Conservation (phyloP, 2,113 vertebrate genomes). For the Poeciliopsis occidentalis region DNA sequence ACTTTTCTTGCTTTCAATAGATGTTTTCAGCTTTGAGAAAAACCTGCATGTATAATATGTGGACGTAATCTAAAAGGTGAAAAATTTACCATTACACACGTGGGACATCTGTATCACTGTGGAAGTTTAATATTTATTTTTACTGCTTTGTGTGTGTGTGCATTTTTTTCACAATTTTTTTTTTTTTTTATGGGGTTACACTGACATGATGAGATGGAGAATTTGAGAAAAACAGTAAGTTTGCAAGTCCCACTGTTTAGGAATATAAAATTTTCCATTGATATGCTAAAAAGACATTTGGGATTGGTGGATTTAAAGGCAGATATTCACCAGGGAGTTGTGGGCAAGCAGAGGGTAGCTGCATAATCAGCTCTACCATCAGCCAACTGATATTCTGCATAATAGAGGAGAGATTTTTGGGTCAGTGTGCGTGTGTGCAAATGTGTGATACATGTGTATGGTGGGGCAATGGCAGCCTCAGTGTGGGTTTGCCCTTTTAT, state of each 20-base stretch:
- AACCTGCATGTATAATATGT: constrained; percentile 24
- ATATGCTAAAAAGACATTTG: constrained; percentile 80
- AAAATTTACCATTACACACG: constrained; percentile 8
- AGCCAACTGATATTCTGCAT: constrained; percentile 79
- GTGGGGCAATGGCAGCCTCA: constrained; percentile 2
- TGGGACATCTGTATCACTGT: constrained; percentile 16
- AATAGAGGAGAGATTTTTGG: constrained; percentile 76
- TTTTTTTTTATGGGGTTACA: constrained; percentile 21
- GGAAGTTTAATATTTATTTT: constrained; percentile 23
- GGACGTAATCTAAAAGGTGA: constrained; percentile 9
- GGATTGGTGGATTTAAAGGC: constrained; percentile 72
- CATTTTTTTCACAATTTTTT: constrained; percentile 35
- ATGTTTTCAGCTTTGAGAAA: constrained; percentile 9
- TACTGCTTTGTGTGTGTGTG: constrained; percentile 5
- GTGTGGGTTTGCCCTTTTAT: constrained; percentile 58
- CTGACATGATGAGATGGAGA: constrained; percentile 50
- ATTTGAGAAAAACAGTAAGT: constrained; percentile 54
- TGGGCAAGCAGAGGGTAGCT: constrained; percentile 71
- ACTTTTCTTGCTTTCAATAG: not conserved
- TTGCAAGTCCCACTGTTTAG: constrained; percentile 70
- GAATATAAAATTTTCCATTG: constrained; percentile 77
- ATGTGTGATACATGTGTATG: constrained; percentile 2
- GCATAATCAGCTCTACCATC: constrained; percentile 77
- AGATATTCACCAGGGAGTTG: constrained; percentile 74
- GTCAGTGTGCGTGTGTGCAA: constrained; percentile 51